Evolutionary conservation across 2,888 invertebrate genomes (phyloP).

Genomic region (Ctenicera cuprea): DNA sequence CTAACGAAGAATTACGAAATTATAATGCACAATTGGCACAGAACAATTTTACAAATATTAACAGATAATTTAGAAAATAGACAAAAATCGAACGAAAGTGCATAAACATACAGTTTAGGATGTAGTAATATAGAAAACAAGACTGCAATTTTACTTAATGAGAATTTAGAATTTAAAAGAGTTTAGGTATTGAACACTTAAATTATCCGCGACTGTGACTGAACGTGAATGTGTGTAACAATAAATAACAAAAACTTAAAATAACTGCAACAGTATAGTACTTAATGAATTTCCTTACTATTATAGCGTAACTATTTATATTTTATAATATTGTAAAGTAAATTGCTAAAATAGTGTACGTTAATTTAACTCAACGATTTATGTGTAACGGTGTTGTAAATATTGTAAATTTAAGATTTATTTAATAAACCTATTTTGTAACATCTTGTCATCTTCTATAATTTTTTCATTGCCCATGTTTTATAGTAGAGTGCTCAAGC

Average conservation of each 20-base stretch:
- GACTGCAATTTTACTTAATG: constrained; percentile 50
- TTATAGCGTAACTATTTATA: constrained; percentile 37
- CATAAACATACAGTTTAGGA: constrained; percentile 6
- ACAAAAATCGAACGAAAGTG: background rate
- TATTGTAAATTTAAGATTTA: constrained; percentile 52
- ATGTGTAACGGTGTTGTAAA: constrained; percentile 43
- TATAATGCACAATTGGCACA: constrained; percentile 58
- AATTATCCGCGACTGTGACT: constrained; percentile 41
- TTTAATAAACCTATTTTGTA: constrained; percentile 52
- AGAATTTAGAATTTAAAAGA: constrained; percentile 18
- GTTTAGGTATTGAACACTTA: constrained; percentile 5
- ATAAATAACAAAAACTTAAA: constrained; percentile 9
- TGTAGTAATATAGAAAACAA: constrained; percentile 41
- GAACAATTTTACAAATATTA: constrained; percentile 57
- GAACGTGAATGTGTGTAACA: constrained; percentile 39
- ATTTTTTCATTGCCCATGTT: no score
- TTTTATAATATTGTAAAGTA: constrained; percentile 29
- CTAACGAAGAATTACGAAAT: constrained; percentile 62
- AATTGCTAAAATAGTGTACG: constrained; percentile 20
- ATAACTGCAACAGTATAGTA: constrained; percentile 26
- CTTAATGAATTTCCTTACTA: constrained; percentile 38
- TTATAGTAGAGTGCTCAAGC: no score
- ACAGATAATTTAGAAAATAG: constrained; percentile 58
- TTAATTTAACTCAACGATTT: constrained; percentile 18
- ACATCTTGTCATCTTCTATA: constrained; percentile 19